Evolutionary conservation across 2,888 invertebrate genomes (phyloP).

Genomic region (Coenonympha arcania): DNA sequence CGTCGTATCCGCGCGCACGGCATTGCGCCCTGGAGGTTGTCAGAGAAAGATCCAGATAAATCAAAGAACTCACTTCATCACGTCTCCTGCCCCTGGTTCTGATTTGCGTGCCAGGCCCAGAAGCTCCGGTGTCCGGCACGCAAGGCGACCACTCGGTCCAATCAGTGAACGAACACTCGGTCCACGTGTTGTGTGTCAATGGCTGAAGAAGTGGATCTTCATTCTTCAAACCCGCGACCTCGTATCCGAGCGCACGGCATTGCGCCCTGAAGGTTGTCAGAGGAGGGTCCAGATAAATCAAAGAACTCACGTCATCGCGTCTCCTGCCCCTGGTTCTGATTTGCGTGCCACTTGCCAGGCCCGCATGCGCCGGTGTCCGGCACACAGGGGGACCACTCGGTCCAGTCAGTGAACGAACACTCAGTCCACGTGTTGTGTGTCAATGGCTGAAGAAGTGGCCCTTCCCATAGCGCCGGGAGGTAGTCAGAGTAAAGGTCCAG

Average conservation of each 20-base stretch:
- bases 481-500: too few species aligned
- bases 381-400: slow-evolving; percentile 48
- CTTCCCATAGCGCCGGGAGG: too few species aligned
- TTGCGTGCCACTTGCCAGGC: slow-evolving; percentile 36
- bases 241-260: too few species aligned
- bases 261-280: too few species aligned
- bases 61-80: not conserved
- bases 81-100: slow-evolving; percentile 27
- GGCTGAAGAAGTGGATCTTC: slow-evolving; percentile 40
- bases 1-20: too few species aligned
- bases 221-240: too few species aligned
- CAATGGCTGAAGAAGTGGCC: slow-evolving; percentile 40
- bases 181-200: slow-evolving; percentile 27
- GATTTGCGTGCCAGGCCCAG: slow-evolving; percentile 45
- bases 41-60: too few species aligned
- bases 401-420: slow-evolving; percentile 44
- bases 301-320: not conserved
- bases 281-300: too few species aligned
- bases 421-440: slow-evolving; percentile 21
- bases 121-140: slow-evolving; percentile 37
- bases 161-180: slow-evolving; percentile 33
- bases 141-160: slow-evolving; percentile 57
- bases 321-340: slow-evolving; percentile 30
- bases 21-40: too few species aligned
- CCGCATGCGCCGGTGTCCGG: slow-evolving; percentile 46